Base-by-base conservation (phyloP, 2,113 vertebrate genomes). In the Cyprinus carpio region DNA sequence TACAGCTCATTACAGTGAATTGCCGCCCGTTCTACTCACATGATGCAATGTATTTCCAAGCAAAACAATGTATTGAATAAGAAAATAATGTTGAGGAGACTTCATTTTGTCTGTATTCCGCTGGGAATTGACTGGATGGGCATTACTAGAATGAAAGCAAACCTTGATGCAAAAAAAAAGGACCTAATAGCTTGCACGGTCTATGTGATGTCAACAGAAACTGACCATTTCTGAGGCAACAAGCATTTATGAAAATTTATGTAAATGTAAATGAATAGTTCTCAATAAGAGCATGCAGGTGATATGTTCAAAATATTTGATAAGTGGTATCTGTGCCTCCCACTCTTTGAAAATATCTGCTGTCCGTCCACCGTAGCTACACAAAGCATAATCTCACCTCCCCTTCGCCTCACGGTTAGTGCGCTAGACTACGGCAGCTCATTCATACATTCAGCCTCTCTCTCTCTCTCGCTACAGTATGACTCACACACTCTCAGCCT, bases 341-440 rank as follows among this genome's bases (percentile, higher is more conserved):
- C 31, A 71, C 9, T 23, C 31, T 23, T 40, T 23, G 4, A 71
- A 71, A 23, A 71, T 69, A 16, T 69, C 18, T 20, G 31, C 29
- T 72, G 64, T 78, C 18, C 58, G 23, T 75, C 37, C 62, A 49
- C 60, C 37, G 78, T 90, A 51, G 49, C 49, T 51, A 91, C 90
- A 87, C 89, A 89, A 86, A 88, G 89, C 56, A n/a, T 81, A 88
- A 88, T 60, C 90, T 89, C 91, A 83, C 86, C 89, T 87, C 85
- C 90, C 89, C 89, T 87, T 86, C 87, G 85, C 86, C 74, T 84
- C 87, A 75, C 81, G 81, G 74, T 75, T 81, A 82, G 54, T 27
- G 54, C 20, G 40, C 81, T 72, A 67, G 64, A 37, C 76, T 78
- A 78, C 76, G 76, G 31, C 20, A 78, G 75, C 84, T 88, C 88